Base-by-base conservation (phyloP, 2,888 invertebrate species). In the Meliscaeva auricollis region DNA sequence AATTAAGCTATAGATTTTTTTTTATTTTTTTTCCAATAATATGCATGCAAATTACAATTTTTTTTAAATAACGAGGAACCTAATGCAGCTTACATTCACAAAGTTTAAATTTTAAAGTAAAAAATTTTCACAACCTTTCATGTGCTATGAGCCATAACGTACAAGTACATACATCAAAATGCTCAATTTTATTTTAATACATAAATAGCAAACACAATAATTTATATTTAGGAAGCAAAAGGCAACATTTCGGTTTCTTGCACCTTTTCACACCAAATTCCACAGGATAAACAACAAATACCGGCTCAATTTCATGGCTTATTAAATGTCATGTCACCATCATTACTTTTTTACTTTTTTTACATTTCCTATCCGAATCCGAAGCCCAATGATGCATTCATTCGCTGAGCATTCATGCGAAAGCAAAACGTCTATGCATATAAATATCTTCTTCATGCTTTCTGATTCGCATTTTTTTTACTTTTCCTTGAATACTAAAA, bases 261-360 rank as follows among this genome's bases (percentile, higher is more conserved):
- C 58, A 46, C 13, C 64, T 46, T 35, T 48, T 35, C 17, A 58
- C 52, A 54, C 30, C 15, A 54, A 30, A 54, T 35, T 30, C 17
- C 44, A n/a, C 52, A 52, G 30, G 30, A 44, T 44, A 70, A 54
- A 32, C 41, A 38, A n/a, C 44, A 60, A 77, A 76, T 44, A 58
- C 70, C 58, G 77, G 70, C 66, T 77, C 81, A 66, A 82, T 82
- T 82, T 82, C 77, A 82, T 82, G 81, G 81, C 77, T 82, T 77
- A 82, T 82, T 82, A 77, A 82, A 82, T 77, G 77, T 72, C 81
- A 77, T 82, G 81, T 82, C 81, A 77, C 81, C 77, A 77, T 77
- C 77, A 77, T 82, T 72, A 82, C 66, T 60, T 26, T 26, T 26
- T 26, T n/a, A n/a, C n/a, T 74, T 79, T 74, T 69, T 81, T 60